A percentile compares a stretch with the other conserved stretches of the same genome.
Conservation (phyloP, 2,113 vertebrate species). For the Zeus faber region DNA sequence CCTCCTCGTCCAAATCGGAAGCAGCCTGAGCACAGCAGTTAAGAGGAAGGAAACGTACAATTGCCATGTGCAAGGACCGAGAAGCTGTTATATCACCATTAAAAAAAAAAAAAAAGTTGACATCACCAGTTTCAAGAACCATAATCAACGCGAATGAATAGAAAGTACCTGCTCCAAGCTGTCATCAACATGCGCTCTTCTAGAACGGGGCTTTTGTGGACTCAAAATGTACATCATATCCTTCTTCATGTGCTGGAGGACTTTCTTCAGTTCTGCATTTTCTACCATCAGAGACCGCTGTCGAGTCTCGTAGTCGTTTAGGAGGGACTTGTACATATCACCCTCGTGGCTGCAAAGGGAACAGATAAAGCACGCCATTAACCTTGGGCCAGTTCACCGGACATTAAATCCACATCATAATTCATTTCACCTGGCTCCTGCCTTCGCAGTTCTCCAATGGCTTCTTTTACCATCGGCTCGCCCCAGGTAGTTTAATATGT, state of each 20-base stretch:
- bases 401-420: background rate
- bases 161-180: constrained; percentile 75
- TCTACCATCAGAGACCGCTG: constrained; percentile 88
- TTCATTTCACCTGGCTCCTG: constrained; percentile 75
- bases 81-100: no score
- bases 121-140: background rate
- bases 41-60: background rate
- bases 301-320: constrained; percentile 86
- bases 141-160: background rate
- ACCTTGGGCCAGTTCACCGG: background rate
- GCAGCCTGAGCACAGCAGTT: constrained; percentile 60
- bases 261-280: constrained; percentile 93
- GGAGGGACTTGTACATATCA: constrained; percentile 91
- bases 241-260: constrained; percentile 96
- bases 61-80: background rate
- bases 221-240: constrained; percentile 93
- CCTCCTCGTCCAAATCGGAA: constrained; percentile 85
- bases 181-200: constrained; percentile 78
- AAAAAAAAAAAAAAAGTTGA: no score
- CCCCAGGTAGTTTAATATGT: constrained; percentile 91
- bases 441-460: constrained; percentile 90
- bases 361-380: constrained; percentile 18
- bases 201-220: constrained; percentile 76
- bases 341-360: constrained; percentile 83
- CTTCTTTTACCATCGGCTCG: constrained; percentile 91